Evolutionary conservation across 2,797 vertebrate genomes (phyloP).

Genomic region (Pangasius sanitwongsei): DNA sequence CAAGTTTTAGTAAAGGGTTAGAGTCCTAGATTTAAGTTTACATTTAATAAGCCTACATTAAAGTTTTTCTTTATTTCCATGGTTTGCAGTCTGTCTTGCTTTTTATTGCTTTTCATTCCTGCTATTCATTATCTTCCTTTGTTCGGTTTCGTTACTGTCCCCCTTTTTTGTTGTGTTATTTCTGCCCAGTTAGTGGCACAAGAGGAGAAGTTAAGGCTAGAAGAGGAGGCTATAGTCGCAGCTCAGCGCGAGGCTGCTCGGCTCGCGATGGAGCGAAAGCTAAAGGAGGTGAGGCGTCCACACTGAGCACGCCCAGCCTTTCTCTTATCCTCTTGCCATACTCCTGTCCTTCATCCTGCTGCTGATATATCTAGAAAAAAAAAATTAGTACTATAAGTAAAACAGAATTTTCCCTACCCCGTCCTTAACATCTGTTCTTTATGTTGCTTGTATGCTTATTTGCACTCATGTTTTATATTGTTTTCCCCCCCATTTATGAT

Average conservation of each 20-base stretch:
- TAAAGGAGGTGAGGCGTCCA: conserved; percentile 94
- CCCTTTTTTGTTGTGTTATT: conserved; percentile 84
- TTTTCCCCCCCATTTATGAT: neutral
- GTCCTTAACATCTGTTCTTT: conserved; percentile 10
- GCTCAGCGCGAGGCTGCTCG: conserved; percentile 94
- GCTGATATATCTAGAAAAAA: neutral
- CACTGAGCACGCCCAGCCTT: conserved; percentile 72
- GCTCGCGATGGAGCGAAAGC: conserved; percentile 91
- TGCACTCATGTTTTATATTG: conserved; percentile 31
- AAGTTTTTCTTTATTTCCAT: conserved; percentile 74
- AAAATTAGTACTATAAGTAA: neutral
- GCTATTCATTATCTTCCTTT: conserved; percentile 55
- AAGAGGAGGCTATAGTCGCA: conserved; percentile 97
- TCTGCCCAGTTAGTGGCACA: conserved; percentile 97
- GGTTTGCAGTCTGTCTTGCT: conserved; percentile 59
- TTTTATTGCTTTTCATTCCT: conserved; percentile 49
- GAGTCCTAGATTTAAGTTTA: neutral
- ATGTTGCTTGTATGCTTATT: conserved; percentile 41
- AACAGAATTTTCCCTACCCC: neutral
- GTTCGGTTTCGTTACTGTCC: conserved; percentile 65
- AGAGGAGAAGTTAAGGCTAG: conserved; percentile 99
- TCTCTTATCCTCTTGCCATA: conserved; percentile 38
- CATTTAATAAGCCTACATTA: conserved; percentile 52
- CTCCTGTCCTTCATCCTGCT: conserved; percentile 13
- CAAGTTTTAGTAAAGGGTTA: too few species aligned